Base-by-base conservation (phyloP, 2,888 invertebrate genomes). In the Sphinx pinastri region DNA sequence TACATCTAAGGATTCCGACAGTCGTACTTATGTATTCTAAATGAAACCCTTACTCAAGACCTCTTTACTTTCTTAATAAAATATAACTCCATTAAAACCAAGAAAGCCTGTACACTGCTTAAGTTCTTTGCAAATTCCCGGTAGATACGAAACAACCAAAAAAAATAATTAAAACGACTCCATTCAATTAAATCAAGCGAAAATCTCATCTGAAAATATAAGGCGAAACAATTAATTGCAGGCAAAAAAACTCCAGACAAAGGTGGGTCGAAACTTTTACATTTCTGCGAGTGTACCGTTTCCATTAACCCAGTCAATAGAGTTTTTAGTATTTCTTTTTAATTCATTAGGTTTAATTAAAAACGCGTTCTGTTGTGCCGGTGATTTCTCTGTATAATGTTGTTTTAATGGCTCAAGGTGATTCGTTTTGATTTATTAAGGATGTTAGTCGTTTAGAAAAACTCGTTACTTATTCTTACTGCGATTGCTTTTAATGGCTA, bases 181-280 rank as follows among this genome's bases (percentile, higher is more conserved):
- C 68, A 59, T 76, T 79, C 78, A 82, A 81, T 81, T 81, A 79
- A 79, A 78, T 77, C 73, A 63, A 52, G 73, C 72, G 75, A 70
- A 69, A 78, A 71, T 74, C 76, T 75, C 71, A 71, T 74, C 76
- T 75, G 70, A 71, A 78, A 77, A 79, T 75, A 74, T 75, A 75
- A 78, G 76, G 72, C 68, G 77, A 77, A 77, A 81, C 78, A 80
- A 81, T 82, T 83, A 82, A 82, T 77, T 69, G 70, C 73, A 74
- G 76, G 71, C 72, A 73, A 76, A 78, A 68, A 60, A 49, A 76
- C 71, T 75, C 75, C 49, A 25, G 68, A 58, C 58, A 59, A 71
- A 72, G 74, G 70, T 51, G 19, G 47, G 45, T 25, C 25, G 47
- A 16, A 52, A 47, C 52, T 52, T 57, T 63, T 52, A 69, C 60